These are phyloP conservation scores for Maniola hyperantus DNA, from an alignment of 2,888 invertebrate genomes.

Conservation along the genomic window DNA sequence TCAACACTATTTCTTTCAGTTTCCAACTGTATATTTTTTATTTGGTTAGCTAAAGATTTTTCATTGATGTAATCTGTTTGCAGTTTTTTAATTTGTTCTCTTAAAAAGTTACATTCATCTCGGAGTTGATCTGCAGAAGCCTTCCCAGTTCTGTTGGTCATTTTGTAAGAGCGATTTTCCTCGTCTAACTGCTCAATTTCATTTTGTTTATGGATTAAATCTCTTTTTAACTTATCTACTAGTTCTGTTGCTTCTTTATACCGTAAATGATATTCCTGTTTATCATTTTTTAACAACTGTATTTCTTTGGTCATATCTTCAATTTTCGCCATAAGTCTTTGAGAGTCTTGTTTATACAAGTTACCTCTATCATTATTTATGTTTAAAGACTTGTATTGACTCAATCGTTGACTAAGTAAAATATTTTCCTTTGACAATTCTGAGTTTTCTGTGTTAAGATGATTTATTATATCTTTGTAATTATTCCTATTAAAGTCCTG, in stretches of 20 bases:
- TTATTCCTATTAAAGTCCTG: constrained; percentile 62
- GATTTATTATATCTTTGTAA: constrained; percentile 70
- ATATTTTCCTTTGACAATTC: constrained; percentile 76
- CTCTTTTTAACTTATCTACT: constrained; percentile 69
- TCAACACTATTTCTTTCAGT: constrained; percentile 88
- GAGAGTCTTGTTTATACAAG: constrained; percentile 54
- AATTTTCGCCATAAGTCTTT: constrained; percentile 61
- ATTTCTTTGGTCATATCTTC: constrained; percentile 61
- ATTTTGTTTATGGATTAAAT: constrained; percentile 68
- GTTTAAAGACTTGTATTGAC: constrained; percentile 61
- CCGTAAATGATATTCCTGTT: constrained; percentile 66
- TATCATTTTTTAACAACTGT: constrained; percentile 64
- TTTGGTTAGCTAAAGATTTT: constrained; percentile 75
- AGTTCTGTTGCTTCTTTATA: constrained; percentile 67
- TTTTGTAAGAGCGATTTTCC: constrained; percentile 75
- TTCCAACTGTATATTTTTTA: constrained; percentile 88
- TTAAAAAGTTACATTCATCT: constrained; percentile 72
- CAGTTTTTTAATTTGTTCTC: constrained; percentile 72
- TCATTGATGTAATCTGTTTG: constrained; percentile 76
- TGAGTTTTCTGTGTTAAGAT: constrained; percentile 72
- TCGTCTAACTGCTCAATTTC: constrained; percentile 71
- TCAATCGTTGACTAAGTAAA: constrained; percentile 63
- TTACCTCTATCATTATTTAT: constrained; percentile 56
- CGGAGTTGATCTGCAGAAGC: constrained; percentile 70
- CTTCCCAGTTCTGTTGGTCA: constrained; percentile 69